Evolutionary conservation across 2,888 invertebrate species (phyloP).

Genomic region (Rutpela maculata): DNA sequence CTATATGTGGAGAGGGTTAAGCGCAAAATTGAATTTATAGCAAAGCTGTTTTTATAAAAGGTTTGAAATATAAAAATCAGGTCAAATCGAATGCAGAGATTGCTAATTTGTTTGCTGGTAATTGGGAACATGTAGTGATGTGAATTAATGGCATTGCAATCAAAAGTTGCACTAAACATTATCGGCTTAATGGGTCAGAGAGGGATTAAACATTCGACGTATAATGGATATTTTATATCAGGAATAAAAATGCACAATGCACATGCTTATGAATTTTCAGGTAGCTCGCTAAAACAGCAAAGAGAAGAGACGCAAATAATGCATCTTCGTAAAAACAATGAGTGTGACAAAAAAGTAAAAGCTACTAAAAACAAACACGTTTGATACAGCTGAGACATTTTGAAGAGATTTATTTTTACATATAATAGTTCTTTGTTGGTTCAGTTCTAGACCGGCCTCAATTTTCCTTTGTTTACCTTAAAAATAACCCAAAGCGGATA

Average conservation of each 20-base stretch:
- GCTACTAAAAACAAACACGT: too few species aligned
- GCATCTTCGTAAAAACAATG: too few species aligned
- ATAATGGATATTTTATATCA: not conserved
- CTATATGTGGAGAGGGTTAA: not conserved
- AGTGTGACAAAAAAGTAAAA: too few species aligned
- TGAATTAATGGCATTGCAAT: conserved; percentile 31
- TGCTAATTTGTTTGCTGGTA: conserved; percentile 30
- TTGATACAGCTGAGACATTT: too few species aligned
- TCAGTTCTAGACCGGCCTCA: too few species aligned
- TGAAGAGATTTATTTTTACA: too few species aligned
- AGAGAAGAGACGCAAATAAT: too few species aligned
- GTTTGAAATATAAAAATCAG: not conserved
- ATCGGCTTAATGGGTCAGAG: conserved; percentile 20
- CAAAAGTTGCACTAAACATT: conserved; percentile 31
- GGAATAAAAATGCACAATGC: not conserved
- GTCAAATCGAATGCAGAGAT: not conserved
- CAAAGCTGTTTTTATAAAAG: not conserved
- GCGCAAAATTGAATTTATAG: conserved; percentile 14
- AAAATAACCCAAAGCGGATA: too few species aligned
- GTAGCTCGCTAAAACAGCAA: not conserved
- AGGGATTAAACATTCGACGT: conserved; percentile 10
- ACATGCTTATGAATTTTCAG: not conserved
- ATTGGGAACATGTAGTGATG: conserved; percentile 35
- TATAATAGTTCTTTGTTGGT: too few species aligned
- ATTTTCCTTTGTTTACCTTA: too few species aligned